Evolutionary conservation across 2,113 vertebrate genomes (phyloP).

Genomic region (Cichladusa arquata): DNA sequence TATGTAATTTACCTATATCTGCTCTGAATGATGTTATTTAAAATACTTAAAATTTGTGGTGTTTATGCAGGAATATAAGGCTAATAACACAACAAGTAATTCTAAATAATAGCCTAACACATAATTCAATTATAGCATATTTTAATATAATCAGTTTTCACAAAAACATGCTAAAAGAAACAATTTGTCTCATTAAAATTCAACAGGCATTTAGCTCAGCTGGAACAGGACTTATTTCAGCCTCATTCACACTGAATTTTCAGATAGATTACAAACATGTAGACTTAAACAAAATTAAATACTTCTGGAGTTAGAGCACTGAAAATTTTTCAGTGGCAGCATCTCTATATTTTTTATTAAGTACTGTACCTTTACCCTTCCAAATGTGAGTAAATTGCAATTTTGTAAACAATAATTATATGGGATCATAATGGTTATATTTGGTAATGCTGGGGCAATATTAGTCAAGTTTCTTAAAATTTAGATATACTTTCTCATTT

Average conservation of each 20-base stretch:
- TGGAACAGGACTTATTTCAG: conserved; percentile 51
- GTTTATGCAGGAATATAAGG: not conserved
- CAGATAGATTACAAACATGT: conserved; percentile 24
- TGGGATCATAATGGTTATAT: conserved; percentile 11
- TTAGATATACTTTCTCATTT: conserved; percentile 14
- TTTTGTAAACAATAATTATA: conserved; percentile 61
- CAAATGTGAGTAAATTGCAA: conserved; percentile 61
- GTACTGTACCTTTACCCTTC: conserved; percentile 37
- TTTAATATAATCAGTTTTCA: conserved; percentile 56
- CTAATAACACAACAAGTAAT: conserved; percentile 23
- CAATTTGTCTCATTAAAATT: conserved; percentile 64
- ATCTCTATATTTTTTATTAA: conserved; percentile 38
- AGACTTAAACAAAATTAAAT: conserved; percentile 22
- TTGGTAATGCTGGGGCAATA: conserved; percentile 49
- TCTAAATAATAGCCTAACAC: conserved; percentile 41
- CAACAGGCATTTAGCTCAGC: conserved; percentile 40
- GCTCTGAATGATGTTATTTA: not conserved
- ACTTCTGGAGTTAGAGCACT: not conserved
- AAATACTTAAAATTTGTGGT: conserved; percentile 15
- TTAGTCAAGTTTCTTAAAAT: conserved; percentile 63
- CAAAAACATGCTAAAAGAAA: conserved; percentile 62
- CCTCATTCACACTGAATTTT: conserved; percentile 33
- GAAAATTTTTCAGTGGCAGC: conserved; percentile 42
- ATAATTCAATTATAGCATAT: conserved; percentile 51
- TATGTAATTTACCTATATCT: conserved; percentile 2